Evolutionary conservation across 2,797 vertebrate species (phyloP).

Genomic region (Sebastiscus tertius): DNA sequence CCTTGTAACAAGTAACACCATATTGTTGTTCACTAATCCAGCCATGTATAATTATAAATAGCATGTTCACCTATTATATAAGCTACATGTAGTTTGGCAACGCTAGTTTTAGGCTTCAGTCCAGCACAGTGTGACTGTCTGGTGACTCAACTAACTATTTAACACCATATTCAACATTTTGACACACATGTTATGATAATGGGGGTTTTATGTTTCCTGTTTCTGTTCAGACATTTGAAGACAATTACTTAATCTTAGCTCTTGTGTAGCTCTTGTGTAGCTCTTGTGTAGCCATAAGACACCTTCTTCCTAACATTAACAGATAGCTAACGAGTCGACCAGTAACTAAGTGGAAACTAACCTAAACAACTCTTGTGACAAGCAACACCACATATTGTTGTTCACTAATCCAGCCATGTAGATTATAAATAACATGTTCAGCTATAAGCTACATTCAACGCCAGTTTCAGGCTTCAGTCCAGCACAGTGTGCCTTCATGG

Average conservation of each 20-base stretch:
- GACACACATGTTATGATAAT: not conserved
- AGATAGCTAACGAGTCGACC: accelerated
- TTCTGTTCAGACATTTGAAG: not conserved
- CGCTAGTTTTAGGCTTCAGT: not conserved
- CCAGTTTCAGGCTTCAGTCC: not conserved
- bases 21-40: not conserved
- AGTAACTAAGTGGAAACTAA: not conserved
- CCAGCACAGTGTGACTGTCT: not conserved
- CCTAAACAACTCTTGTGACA: not conserved
- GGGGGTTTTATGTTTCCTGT: not conserved
- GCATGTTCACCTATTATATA: not conserved
- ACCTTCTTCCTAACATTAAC: not conserved
- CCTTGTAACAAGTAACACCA: not conserved
- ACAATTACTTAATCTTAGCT: not conserved
- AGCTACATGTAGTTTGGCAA: not conserved
- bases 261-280: not conserved
- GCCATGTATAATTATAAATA: not conserved
- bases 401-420: not conserved
- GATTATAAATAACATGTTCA: not conserved
- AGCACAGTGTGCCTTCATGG: not conserved
- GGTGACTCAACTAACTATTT: slow-evolving; percentile 23
- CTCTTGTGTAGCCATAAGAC: not conserved
- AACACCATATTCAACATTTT: not conserved
- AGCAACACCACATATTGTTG: not conserved
- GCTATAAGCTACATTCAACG: not conserved